Conservation (phyloP, 1,140 invertebrate species). For the Chrysomallon squamiferum region DNA sequence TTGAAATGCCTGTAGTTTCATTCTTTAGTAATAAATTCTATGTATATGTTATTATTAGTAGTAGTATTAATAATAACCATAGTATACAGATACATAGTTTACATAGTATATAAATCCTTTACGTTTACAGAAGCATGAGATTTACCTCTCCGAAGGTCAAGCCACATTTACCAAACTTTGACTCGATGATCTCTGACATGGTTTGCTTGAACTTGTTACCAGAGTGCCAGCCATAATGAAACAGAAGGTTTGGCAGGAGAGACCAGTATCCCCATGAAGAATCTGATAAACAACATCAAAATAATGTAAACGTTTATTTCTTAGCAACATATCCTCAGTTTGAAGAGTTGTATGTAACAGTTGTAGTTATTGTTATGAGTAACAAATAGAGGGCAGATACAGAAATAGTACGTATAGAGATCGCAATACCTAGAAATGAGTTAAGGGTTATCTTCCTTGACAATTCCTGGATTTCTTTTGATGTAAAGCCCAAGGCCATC, state of each 20-base stretch:
- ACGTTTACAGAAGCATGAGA: too few relatives aligned
- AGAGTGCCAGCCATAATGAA: conserved; percentile 27
- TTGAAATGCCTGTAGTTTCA: too few relatives aligned
- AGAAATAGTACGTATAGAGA: neutral
- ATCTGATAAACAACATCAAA: neutral
- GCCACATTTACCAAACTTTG: neutral
- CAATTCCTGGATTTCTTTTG: neutral
- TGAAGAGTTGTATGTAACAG: neutral
- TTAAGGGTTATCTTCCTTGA: neutral
- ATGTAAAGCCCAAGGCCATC: conserved; percentile 27
- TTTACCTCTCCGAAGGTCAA: neutral
- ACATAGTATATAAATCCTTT: too few relatives aligned
- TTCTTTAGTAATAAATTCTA: too few relatives aligned
- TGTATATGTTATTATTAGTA: too few relatives aligned
- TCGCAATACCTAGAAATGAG: neutral
- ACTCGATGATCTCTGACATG: neutral
- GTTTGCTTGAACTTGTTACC: conserved; percentile 14
- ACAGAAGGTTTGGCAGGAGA: conserved; percentile 16
- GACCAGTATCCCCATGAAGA: conserved; percentile 13
- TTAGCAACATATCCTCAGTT: neutral
- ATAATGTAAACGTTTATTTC: neutral
- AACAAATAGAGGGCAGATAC: too few relatives aligned
- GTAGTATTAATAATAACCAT: too few relatives aligned
- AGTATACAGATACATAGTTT: too few relatives aligned
- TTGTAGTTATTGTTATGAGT: neutral